Percentiles rank a stretch among this genome's conserved stretches.
phyloP scores from a whole-genome alignment of 2,888 invertebrate genomes.

The Zygothrica quintamaculata region DNA sequence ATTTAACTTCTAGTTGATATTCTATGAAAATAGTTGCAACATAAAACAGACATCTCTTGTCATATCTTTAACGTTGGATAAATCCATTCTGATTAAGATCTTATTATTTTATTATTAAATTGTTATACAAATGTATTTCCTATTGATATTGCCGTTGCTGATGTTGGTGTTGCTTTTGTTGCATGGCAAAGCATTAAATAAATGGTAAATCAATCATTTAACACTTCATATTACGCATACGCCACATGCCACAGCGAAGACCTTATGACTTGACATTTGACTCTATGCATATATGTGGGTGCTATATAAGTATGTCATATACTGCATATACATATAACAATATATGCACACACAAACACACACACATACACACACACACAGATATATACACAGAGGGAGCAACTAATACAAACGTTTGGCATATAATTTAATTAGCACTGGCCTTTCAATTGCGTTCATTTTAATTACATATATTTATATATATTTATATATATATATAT shows the following conservation, averaged over 20 bases:
- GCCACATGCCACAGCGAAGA: constrained; percentile 41
- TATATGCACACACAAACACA: constrained; percentile 5
- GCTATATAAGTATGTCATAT: constrained; percentile 7
- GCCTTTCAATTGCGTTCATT: constrained; percentile 75
- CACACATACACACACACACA: constrained; percentile 23
- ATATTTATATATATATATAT: too few species aligned
- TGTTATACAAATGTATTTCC: too few species aligned
- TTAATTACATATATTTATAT: constrained; percentile 75
- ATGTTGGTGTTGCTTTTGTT: constrained; percentile 12
- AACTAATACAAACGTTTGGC: constrained; percentile 46
- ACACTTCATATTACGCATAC: constrained; percentile 32
- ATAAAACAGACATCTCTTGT: too few species aligned
- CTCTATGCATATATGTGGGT: constrained; percentile 23
- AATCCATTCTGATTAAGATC: too few species aligned
- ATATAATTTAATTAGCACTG: constrained; percentile 72
- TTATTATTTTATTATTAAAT: too few species aligned
- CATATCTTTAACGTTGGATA: too few species aligned
- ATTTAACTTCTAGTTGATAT: too few species aligned
- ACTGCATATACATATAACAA: constrained; percentile 14
- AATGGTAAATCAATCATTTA: neutral
- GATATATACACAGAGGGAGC: too few species aligned
- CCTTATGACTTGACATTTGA: constrained; percentile 55
- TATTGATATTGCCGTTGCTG: too few species aligned
- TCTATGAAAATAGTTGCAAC: too few species aligned
- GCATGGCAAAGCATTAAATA: constrained; percentile 4